Base-by-base conservation (phyloP, 1,140 invertebrate species). In the Drosophila nasuta region DNA sequence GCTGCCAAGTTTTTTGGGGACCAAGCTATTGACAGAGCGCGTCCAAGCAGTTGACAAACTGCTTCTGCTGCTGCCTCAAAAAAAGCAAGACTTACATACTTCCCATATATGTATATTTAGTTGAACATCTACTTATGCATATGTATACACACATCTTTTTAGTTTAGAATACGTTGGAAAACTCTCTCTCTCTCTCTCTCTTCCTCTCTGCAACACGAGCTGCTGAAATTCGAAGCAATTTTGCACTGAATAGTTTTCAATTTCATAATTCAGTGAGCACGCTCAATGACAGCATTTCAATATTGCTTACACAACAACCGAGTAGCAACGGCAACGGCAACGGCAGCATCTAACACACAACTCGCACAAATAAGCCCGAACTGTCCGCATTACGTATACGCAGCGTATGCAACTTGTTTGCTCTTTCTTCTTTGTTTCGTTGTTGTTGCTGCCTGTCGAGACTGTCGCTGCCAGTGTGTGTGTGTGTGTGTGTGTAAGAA, bases 181-280 rank as follows among this genome's bases (percentile, higher is more conserved):
- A 66, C n/a, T n/a, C 54, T 58, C 57, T 25, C 20, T 25, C 20
- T 20, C 20, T 33, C 30, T 33, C 7, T 15, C 1, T 0, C 15
- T 15, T 15, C 0, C 7, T 7, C 5, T 5, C 30, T 33, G 30
- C 5, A 33, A 73, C 56, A 79, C 66, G 66, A 86, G 72, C 71
- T 86, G 71, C 69, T 77, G 82, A 82, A 86, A 86, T 87, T 66
- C 79, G 70, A 86, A 82, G 75, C 81, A 86, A 81, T 76, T 89
- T 88, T 85, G 74, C 81, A 76, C 75, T 85, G 79, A 89, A 90
- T 85, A 91, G 79, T 90, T 91, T 91, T 91, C 89, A 91, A 91
- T 91, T 91, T 91, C 89, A 91, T 90, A 91, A 89, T 89, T 91
- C 85, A 90, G 70, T 91, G 89, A 89, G 72, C 89, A 91, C 79